These are phyloP conservation scores for Crioceris asparagi DNA, from an alignment of 2,888 invertebrate species.

Conservation along the genomic window DNA sequence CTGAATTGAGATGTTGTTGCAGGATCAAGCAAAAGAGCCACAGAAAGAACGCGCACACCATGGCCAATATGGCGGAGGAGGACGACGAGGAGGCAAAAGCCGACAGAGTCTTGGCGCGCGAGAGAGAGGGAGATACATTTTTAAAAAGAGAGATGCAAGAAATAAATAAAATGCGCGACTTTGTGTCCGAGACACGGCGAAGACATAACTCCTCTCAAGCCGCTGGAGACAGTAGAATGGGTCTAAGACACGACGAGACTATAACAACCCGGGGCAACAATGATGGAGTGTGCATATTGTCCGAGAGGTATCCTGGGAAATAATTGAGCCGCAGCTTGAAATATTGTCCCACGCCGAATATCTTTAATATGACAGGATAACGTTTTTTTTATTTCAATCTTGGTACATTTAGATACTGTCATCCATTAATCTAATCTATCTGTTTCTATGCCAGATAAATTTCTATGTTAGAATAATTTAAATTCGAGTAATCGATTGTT, in stretches of 20 bases:
- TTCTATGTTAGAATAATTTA: too few species aligned
- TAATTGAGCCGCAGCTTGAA: too few species aligned
- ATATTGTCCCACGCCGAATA: too few species aligned
- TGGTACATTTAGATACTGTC: too few species aligned
- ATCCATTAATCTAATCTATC: too few species aligned
- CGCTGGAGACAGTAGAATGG: conserved; percentile 34
- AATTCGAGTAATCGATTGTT: too few species aligned
- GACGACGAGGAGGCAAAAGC: neutral
- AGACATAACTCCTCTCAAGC: conserved; percentile 33
- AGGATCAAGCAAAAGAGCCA: conserved; percentile 11
- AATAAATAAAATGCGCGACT: conserved; percentile 27
- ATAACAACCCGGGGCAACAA: conserved; percentile 25
- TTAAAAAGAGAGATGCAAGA: conserved; percentile 11
- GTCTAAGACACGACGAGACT: conserved; percentile 31
- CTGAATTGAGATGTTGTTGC: conserved; percentile 25
- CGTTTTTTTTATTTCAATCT: too few species aligned
- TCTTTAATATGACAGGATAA: too few species aligned
- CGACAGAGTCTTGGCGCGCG: neutral
- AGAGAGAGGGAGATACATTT: too few species aligned
- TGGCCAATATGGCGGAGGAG: conserved; percentile 2
- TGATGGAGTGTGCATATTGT: conserved; percentile 28
- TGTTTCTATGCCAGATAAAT: too few species aligned
- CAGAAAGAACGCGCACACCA: neutral
- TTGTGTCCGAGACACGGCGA: conserved; percentile 28
- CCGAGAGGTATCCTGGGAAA: too few species aligned